Evolutionary conservation across 2,888 invertebrate genomes (phyloP).

Genomic region (Lissocephala sabroskyi): DNA sequence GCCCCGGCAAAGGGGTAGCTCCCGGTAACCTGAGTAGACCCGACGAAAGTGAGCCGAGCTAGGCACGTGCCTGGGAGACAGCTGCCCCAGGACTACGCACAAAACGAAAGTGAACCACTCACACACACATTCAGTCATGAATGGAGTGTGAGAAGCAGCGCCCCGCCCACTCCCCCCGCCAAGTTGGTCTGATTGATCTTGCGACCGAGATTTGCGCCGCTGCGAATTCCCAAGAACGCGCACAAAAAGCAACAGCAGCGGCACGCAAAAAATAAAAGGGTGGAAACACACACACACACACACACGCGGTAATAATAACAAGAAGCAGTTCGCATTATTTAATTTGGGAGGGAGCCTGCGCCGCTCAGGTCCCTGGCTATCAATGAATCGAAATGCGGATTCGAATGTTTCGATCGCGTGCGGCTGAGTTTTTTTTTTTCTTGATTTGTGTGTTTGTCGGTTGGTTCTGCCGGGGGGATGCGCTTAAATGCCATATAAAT

Average conservation of each 20-base stretch:
- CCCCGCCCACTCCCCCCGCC: no score
- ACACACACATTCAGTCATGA: no score
- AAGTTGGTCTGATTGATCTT: slow-evolving; percentile 45
- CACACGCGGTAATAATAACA: slow-evolving; percentile 58
- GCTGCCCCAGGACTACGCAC: slow-evolving; percentile 22
- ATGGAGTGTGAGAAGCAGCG: no score
- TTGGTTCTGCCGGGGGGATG: no score
- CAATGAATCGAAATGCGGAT: slow-evolving; percentile 59
- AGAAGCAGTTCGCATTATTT: slow-evolving; percentile 54
- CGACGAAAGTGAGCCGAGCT: slow-evolving; percentile 42
- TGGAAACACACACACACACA: slow-evolving; percentile 28
- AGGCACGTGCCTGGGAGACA: slow-evolving; percentile 46
- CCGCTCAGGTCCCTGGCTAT: slow-evolving; percentile 29
- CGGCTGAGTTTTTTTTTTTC: slow-evolving; percentile 37
- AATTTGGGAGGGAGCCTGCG: slow-evolving; percentile 55
- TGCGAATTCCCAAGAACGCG: slow-evolving; percentile 53
- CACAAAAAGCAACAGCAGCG: slow-evolving; percentile 30
- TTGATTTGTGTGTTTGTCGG: slow-evolving; percentile 16
- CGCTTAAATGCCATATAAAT: slow-evolving; percentile 42
- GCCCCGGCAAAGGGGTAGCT: neutral
- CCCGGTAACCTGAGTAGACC: slow-evolving; percentile 40
- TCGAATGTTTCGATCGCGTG: slow-evolving; percentile 62
- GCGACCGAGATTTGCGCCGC: slow-evolving; percentile 39
- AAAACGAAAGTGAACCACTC: slow-evolving; percentile 6
- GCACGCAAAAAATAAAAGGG: slow-evolving; percentile 46